A percentile compares a stretch with the other conserved stretches of the same genome.
Conservation (phyloP, 2,888 invertebrate genomes). For the Dasypogon diadema region DNA sequence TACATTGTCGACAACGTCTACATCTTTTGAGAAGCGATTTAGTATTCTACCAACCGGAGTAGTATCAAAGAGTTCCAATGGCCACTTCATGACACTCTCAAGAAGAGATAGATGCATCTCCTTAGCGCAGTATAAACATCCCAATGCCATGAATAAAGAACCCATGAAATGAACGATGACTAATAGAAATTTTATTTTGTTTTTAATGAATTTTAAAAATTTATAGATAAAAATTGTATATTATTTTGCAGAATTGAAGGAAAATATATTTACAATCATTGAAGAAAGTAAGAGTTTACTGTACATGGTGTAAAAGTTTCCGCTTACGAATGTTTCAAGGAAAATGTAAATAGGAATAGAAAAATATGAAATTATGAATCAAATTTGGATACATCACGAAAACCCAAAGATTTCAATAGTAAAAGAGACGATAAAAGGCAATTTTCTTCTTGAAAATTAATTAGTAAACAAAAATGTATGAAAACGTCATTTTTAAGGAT, state of each 20-base stretch:
- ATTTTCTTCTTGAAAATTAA: too few species aligned
- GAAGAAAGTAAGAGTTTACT: not conserved
- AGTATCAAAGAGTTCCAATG: slow-evolving; percentile 82
- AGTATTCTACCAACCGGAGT: slow-evolving; percentile 83
- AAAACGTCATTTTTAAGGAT: too few species aligned
- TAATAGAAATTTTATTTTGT: slow-evolving; percentile 56
- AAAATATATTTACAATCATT: too few species aligned
- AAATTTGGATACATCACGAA: too few species aligned
- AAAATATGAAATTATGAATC: too few species aligned
- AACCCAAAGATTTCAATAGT: too few species aligned
- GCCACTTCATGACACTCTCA: slow-evolving; percentile 74
- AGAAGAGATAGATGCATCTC: slow-evolving; percentile 74
- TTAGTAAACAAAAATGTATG: too few species aligned
- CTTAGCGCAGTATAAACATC: slow-evolving; percentile 72
- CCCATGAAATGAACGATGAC: slow-evolving; percentile 66
- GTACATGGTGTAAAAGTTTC: not conserved
- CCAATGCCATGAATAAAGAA: slow-evolving; percentile 67
- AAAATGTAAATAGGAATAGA: too few species aligned
- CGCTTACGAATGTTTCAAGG: not conserved
- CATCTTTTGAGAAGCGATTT: slow-evolving; percentile 75
- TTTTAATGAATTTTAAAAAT: slow-evolving; percentile 2
- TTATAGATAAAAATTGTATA: too few species aligned
- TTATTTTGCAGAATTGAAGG: too few species aligned
- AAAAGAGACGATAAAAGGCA: too few species aligned
- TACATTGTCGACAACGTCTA: slow-evolving; percentile 72